Evolutionary conservation across 1,140 invertebrate genomes (phyloP).

Genomic region (Drosophila malerkotliana): DNA sequence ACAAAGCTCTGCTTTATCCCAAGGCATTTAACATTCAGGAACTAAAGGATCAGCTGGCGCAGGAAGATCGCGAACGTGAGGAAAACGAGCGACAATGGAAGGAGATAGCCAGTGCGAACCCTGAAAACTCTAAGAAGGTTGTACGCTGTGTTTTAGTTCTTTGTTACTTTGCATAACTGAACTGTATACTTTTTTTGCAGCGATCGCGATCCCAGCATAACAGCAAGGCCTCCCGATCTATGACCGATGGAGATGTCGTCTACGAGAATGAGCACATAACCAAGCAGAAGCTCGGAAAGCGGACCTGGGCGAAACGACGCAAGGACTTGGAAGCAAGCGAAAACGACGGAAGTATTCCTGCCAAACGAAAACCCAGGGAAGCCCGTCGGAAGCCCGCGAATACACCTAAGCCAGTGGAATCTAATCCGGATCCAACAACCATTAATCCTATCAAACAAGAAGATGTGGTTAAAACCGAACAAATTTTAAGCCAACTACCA

Average conservation of each 20-base stretch:
- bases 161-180: neutral
- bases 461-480: conserved; percentile 46
- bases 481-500: conserved; percentile 19
- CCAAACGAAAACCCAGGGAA: conserved; percentile 26
- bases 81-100: conserved; percentile 63
- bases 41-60: conserved; percentile 83
- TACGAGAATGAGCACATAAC: conserved; percentile 73
- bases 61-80: conserved; percentile 76
- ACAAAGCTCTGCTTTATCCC: conserved; percentile 84
- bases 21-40: conserved; percentile 84
- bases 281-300: conserved; percentile 60
- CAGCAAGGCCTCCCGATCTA: conserved; percentile 54
- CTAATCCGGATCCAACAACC: neutral
- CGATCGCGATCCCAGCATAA: conserved; percentile 30
- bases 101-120: conserved; percentile 46
- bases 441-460: conserved; percentile 49
- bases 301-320: conserved; percentile 44
- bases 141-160: neutral
- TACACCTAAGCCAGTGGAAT: neutral
- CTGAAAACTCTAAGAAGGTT: conserved; percentile 58
- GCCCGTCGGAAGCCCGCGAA: neutral
- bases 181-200: conserved; percentile 22
- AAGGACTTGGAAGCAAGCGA: conserved; percentile 25
- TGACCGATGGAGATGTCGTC: conserved; percentile 63
- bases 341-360: conserved; percentile 5